A percentile compares a stretch with the other conserved stretches of the same genome.
phyloP scores from a whole-genome alignment of 53 echinoderm and acorn worm species.

The Apostichopus leukothele region DNA sequence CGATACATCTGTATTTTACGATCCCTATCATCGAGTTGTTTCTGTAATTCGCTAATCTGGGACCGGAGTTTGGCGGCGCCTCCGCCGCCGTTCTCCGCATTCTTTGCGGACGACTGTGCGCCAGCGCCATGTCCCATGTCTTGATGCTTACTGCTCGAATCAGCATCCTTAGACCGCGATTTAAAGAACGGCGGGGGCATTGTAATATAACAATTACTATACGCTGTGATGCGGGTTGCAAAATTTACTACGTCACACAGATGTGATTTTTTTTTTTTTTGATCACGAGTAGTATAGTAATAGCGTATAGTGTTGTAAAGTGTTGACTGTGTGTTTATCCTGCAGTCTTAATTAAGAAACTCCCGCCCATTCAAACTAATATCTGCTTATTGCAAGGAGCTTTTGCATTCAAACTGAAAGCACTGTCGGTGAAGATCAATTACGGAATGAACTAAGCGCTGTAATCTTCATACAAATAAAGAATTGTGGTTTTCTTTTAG shows the following conservation, averaged over 20 bases:
- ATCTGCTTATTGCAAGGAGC: too few species aligned
- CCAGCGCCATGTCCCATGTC: constrained; percentile 85
- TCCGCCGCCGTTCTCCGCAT: constrained; percentile 51
- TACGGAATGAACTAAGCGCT: too few species aligned
- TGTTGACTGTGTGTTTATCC: too few species aligned
- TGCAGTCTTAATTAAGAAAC: too few species aligned
- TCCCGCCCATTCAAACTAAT: too few species aligned
- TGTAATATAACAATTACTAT: background rate
- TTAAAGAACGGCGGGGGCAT: constrained; percentile 37
- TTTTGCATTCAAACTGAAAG: too few species aligned
- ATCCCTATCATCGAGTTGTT: constrained; percentile 66
- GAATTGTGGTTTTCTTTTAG: too few species aligned
- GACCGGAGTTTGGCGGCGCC: constrained; percentile 58
- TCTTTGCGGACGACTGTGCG: constrained; percentile 55
- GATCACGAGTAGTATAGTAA: background rate
- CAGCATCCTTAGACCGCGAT: constrained; percentile 51
- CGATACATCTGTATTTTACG: constrained; percentile 54
- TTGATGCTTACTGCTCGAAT: constrained; percentile 35
- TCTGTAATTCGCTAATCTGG: constrained; percentile 57
- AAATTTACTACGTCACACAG: background rate
- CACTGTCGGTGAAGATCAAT: too few species aligned
- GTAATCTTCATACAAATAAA: too few species aligned
- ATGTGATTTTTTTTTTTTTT: background rate
- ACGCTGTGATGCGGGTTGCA: background rate
- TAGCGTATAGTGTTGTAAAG: too few species aligned